A percentile compares a stretch with the other conserved stretches of the same genome.
phyloP scores from a whole-genome alignment of 2,888 invertebrate genomes.

The Xanthia icteritia region DNA sequence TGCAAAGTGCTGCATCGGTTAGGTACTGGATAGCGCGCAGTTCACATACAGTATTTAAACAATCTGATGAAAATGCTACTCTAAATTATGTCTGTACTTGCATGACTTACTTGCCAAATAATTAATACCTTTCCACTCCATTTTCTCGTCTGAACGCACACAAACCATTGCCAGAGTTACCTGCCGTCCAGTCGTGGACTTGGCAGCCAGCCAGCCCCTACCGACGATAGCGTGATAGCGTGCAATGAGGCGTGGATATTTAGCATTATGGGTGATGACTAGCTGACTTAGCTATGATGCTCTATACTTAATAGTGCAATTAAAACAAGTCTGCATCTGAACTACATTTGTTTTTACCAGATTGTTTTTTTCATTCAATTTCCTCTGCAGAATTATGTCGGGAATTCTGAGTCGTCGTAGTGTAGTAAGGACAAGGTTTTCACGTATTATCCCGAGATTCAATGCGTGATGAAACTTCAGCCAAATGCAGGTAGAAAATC shows the following conservation, averaged over 20 bases:
- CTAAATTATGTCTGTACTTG: neutral
- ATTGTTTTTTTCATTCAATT: no score
- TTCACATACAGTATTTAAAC: neutral
- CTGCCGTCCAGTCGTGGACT: conserved; percentile 62
- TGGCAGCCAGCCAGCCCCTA: conserved; percentile 62
- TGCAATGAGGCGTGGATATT: conserved; percentile 66
- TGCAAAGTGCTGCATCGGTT: neutral
- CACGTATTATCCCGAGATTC: neutral
- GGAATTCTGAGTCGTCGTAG: no score
- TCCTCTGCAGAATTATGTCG: no score
- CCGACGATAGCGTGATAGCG: conserved; percentile 63
- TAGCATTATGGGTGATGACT: conserved; percentile 61
- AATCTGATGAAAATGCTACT: neutral
- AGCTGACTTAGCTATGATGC: conserved; percentile 49
- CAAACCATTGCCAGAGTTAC: conserved; percentile 60
- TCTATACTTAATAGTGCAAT: conserved; percentile 14
- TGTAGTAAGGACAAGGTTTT: neutral
- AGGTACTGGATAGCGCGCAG: neutral
- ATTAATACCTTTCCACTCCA: conserved; percentile 27
- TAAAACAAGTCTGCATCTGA: neutral
- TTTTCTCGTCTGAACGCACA: conserved; percentile 41
- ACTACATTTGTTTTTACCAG: neutral
- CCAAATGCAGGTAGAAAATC: neutral
- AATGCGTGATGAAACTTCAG: neutral
- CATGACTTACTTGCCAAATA: neutral